Conservation (phyloP, 2,113 vertebrate species). For the Chloroceryle aenea region DNA sequence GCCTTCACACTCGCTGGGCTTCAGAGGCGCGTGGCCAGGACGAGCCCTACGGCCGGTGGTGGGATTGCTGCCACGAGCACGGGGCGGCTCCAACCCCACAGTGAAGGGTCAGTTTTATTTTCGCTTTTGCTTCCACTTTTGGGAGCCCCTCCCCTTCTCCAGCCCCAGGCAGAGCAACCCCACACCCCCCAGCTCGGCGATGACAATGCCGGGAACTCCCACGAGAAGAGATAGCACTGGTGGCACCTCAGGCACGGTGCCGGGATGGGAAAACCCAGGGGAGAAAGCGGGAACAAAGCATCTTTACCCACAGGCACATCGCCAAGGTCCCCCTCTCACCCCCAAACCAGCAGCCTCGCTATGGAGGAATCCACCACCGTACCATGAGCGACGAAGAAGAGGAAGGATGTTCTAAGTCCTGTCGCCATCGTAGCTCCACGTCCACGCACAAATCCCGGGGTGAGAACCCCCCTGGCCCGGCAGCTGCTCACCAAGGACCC, state of each 20-base stretch:
- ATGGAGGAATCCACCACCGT: rapidly evolving
- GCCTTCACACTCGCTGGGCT: rapidly evolving
- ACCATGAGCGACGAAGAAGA: background rate
- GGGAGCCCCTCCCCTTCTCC: background rate
- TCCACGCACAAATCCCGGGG: rapidly evolving
- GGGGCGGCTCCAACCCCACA: rapidly evolving
- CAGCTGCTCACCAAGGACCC: background rate
- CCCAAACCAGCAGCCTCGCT: background rate
- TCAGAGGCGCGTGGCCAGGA: rapidly evolving
- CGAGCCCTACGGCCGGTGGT: rapidly evolving
- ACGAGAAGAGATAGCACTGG: rapidly evolving
- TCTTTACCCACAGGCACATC: background rate
- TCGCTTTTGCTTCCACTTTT: background rate
- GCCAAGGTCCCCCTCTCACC: too few relatives aligned
- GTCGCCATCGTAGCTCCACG: rapidly evolving
- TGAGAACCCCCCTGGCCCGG: rapidly evolving
- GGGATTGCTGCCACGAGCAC: rapidly evolving
- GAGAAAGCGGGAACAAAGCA: rapidly evolving
- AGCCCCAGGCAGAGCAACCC: background rate
- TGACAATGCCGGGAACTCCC: rapidly evolving
- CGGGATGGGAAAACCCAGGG: background rate
- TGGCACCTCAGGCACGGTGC: rapidly evolving
- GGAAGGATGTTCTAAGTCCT: rapidly evolving
- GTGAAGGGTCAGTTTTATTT: too few relatives aligned
- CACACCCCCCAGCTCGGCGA: background rate